Evolutionary conservation across 2,888 invertebrate genomes (phyloP), one percentile per base, ranked within the genome.

Genomic region (Epistrophe eligans): DNA sequence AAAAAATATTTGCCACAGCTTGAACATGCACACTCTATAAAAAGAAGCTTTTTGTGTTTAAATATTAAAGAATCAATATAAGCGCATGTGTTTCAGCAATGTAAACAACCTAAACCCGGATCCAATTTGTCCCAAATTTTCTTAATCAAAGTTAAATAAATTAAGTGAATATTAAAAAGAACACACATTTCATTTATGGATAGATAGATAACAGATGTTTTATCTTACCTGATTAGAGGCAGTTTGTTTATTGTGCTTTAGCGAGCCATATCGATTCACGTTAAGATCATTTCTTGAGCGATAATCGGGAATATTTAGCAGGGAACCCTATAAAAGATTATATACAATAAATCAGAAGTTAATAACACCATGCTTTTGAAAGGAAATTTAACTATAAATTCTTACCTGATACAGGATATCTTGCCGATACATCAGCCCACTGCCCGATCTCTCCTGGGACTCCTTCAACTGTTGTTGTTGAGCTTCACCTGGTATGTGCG

Each of bases 381-480:
- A 6, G 17, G 24, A 45, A 55, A n/a, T n/a, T n/a, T 43, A 17
- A 9, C 10, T 38, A 15, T 17, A 7, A 35, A 7, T 6, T 74
- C 74, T 97, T 89, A 98, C 98, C 91, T 97, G 96, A 92, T 98
- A 98, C 90, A 99, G 95, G 10, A 98, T 96, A 92, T 99, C 98
- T 73, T 97, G 97, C 72, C 97, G 94, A 90, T 96, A 95, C 95
- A 98, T 96, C 17, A 97, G 96, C 2, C 97, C 96, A 89, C 96
- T 96, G 43, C 95, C 95, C 45, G 94, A 95, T 50, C 89, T 90
- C 40, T 92, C 92, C 60, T 91, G 90, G 15, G 88, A 77, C 4
- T 90, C 91, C 62, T 89, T 89, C 19, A 90, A 87, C 60, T 77
- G 40, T 50, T 77, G 35, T 7, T 38, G 77, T n/a, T 71, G 71